These are phyloP conservation scores for Drosophila nigromelanica DNA, from an alignment of 1,140 invertebrate genomes.

Conservation along the genomic window DNA sequence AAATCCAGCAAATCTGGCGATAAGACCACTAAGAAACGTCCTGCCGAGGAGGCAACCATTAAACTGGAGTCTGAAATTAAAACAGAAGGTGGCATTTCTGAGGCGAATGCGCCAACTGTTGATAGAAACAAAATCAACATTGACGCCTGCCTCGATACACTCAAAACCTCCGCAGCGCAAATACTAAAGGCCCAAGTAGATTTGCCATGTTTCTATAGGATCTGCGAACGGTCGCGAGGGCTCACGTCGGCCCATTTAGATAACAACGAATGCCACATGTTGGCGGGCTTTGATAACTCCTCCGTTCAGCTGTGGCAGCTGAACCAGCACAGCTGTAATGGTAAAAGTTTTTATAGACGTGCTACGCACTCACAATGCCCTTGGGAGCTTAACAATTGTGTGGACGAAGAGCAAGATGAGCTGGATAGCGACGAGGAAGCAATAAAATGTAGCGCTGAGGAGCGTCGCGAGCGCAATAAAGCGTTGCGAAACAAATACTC, in stretches of 20 bases:
- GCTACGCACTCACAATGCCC: constrained; percentile 57
- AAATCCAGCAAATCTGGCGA: constrained; percentile 45
- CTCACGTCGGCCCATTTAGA: constrained; percentile 68
- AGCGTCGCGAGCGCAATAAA: constrained; percentile 42
- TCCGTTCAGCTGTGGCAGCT: constrained; percentile 79
- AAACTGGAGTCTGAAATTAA: constrained; percentile 62
- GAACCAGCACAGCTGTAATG: constrained; percentile 69
- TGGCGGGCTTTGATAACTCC: constrained; percentile 78
- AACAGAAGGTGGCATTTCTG: constrained; percentile 28
- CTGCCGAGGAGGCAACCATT: constrained; percentile 55
- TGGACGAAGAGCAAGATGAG: constrained; percentile 53
- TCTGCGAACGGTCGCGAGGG: constrained; percentile 67
- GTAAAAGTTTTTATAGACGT: constrained; percentile 68
- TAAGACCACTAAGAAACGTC: constrained; percentile 53
- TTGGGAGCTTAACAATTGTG: constrained; percentile 77
- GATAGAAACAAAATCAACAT: constrained; percentile 40
- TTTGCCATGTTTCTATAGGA: constrained; percentile 63
- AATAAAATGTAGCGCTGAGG: constrained; percentile 30
- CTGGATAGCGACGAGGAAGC: constrained; percentile 34
- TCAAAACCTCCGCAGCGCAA: constrained; percentile 54
- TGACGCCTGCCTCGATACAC: constrained; percentile 52
- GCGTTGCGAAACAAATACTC: constrained; percentile 60
- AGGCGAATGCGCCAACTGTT: background rate
- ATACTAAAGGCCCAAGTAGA: constrained; percentile 65
- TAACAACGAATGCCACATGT: constrained; percentile 71